phyloP scores from a whole-genome alignment of 1,140 invertebrate species.

The Anoplophora glabripennis region DNA sequence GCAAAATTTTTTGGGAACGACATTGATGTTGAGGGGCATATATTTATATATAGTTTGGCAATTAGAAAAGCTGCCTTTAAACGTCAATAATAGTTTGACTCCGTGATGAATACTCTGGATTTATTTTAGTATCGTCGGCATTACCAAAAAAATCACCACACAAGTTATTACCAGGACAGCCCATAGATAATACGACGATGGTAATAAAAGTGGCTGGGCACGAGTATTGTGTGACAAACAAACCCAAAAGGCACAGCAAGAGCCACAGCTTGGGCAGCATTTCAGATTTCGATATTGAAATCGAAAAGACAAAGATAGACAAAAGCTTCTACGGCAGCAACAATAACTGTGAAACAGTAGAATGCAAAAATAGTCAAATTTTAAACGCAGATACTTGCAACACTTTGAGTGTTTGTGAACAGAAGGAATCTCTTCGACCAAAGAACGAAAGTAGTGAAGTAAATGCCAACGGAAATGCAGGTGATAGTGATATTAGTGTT shows the following conservation, averaged over 20 bases:
- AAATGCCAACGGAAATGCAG: neutral
- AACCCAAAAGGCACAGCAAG: slow-evolving; percentile 41
- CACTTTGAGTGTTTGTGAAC: no score
- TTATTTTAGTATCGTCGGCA: slow-evolving; percentile 29
- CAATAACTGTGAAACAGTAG: slow-evolving; percentile 16
- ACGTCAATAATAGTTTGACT: no score
- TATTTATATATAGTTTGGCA: no score
- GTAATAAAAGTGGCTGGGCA: slow-evolving; percentile 51
- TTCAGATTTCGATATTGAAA: slow-evolving; percentile 43
- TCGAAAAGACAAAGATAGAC: slow-evolving; percentile 43
- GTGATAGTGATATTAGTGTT: neutral
- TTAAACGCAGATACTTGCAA: neutral
- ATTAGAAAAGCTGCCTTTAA: no score
- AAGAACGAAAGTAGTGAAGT: neutral
- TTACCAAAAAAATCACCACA: slow-evolving; percentile 35
- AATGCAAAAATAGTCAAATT: slow-evolving; percentile 11
- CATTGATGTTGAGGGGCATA: no score
- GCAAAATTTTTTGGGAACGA: neutral
- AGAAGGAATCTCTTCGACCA: neutral
- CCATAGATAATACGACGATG: slow-evolving; percentile 51
- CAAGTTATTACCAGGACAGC: slow-evolving; percentile 28
- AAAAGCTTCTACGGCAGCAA: slow-evolving; percentile 32
- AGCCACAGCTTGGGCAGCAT: slow-evolving; percentile 45
- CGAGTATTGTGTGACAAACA: slow-evolving; percentile 49
- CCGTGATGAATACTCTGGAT: neutral